phyloP scores from a whole-genome alignment of 2,113 vertebrate species.

The Myotis yumanensis region DNA sequence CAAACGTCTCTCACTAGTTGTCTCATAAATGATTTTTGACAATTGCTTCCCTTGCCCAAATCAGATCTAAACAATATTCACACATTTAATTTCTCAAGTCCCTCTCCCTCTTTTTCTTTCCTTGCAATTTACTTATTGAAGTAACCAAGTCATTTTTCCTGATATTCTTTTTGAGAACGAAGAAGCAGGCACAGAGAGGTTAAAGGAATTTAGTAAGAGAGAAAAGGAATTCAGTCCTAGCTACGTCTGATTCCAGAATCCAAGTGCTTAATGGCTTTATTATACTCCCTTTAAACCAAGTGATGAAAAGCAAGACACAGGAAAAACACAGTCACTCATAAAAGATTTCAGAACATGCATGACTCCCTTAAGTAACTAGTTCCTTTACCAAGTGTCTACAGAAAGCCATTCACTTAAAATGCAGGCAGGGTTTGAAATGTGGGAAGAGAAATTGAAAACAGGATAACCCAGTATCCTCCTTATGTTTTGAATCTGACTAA shows the following conservation, averaged over 20 bases:
- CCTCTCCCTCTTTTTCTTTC: not conserved
- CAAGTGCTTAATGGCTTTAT: constrained; percentile 50
- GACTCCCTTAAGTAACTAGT: constrained; percentile 37
- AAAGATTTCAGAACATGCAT: constrained; percentile 41
- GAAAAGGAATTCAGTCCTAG: constrained; percentile 46
- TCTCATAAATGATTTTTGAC: constrained; percentile 15
- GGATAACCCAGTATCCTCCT: constrained; percentile 30
- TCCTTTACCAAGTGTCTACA: constrained; percentile 47
- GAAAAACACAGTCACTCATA: constrained; percentile 25
- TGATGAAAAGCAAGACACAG: constrained; percentile 53
- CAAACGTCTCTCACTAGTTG: not conserved
- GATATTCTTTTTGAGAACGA: constrained; percentile 43
- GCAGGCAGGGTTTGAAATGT: constrained; percentile 45
- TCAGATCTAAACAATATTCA: constrained; percentile 4
- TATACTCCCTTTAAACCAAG: constrained; percentile 57
- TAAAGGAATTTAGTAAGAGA: constrained; percentile 40
- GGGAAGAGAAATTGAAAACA: constrained; percentile 61
- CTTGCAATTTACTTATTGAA: constrained; percentile 32
- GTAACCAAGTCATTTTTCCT: not conserved
- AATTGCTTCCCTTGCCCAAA: not conserved
- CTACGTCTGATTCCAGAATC: not conserved
- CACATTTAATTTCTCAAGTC: not conserved
- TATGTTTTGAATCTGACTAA: constrained; percentile 63
- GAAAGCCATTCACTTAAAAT: constrained; percentile 48
- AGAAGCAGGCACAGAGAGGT: not conserved